Evolutionary conservation across 2,797 vertebrate genomes (phyloP).

Genomic region (Falco naumanni): DNA sequence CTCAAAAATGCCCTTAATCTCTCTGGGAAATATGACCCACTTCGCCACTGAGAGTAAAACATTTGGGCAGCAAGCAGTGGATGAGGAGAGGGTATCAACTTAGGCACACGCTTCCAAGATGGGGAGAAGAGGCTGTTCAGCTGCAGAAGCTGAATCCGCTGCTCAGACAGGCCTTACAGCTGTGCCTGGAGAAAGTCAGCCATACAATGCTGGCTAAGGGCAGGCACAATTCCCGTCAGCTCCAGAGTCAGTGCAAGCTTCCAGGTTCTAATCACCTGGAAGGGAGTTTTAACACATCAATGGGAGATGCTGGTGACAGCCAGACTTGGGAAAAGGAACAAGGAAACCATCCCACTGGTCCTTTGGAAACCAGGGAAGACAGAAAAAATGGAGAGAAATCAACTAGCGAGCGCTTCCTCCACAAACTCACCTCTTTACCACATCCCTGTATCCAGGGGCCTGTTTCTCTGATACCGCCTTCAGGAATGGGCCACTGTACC

Average conservation of each 20-base stretch:
- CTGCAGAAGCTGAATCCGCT: neutral
- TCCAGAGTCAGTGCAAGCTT: neutral
- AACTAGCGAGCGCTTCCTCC: neutral
- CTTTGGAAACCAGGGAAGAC: neutral
- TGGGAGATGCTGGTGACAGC: slow-evolving; percentile 9
- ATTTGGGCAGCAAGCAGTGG: neutral
- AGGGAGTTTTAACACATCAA: neutral
- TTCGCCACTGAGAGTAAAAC: slow-evolving; percentile 30
- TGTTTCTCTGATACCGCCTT: slow-evolving; percentile 94
- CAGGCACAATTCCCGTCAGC: neutral
- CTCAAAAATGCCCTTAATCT: slow-evolving; percentile 58
- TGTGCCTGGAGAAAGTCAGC: neutral
- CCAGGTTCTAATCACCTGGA: neutral
- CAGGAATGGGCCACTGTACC: slow-evolving; percentile 84
- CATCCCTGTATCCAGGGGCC: slow-evolving; percentile 93
- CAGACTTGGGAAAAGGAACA: neutral
- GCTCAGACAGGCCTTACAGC: neutral
- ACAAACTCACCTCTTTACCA: slow-evolving; percentile 90
- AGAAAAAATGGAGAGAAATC: neutral
- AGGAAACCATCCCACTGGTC: neutral
- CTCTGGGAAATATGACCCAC: slow-evolving; percentile 50
- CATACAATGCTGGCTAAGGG: neutral
- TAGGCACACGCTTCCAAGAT: neutral
- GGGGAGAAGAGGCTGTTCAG: neutral
- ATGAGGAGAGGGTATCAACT: neutral